phyloP scores from a whole-genome alignment of 2,888 invertebrate genomes.

The Lobophora halterata region DNA sequence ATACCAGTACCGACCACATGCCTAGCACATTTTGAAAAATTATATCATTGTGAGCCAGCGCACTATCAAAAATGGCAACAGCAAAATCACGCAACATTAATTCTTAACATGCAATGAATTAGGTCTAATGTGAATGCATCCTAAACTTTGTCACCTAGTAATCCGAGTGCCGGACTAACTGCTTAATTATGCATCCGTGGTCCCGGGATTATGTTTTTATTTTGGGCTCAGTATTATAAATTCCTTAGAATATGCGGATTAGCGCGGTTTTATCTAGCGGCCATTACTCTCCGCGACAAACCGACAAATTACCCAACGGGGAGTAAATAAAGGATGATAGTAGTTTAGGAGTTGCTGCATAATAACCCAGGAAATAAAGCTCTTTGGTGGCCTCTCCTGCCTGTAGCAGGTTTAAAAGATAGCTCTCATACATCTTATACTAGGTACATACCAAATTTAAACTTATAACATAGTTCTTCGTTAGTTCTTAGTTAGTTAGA shows the following conservation, averaged over 20 bases:
- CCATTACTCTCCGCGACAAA: constrained; percentile 21
- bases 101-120: neutral
- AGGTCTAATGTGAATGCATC: constrained; percentile 10
- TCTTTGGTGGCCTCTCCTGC: too few relatives aligned
- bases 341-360: neutral
- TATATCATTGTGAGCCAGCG: constrained; percentile 23
- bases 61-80: constrained; percentile 20
- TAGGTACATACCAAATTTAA: too few relatives aligned
- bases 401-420: too few relatives aligned
- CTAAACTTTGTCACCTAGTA: constrained; percentile 34
- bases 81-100: constrained; percentile 3
- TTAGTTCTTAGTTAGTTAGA: too few relatives aligned
- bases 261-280: constrained; percentile 45
- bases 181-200: constrained; percentile 64
- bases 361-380: too few relatives aligned
- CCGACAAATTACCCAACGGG: constrained; percentile 5
- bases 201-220: constrained; percentile 63
- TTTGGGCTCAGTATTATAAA: constrained; percentile 59
- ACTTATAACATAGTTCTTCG: too few relatives aligned
- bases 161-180: constrained; percentile 59
- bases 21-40: constrained; percentile 19
- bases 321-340: constrained; percentile 3
- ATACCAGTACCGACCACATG: constrained; percentile 18
- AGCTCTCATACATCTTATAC: too few relatives aligned
- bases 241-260: constrained; percentile 59